Percentiles rank a stretch among this genome's conserved stretches.
These are phyloP conservation scores for Ceriagrion tenellum DNA, from an alignment of 2,888 invertebrate species.

Conservation along the genomic window DNA sequence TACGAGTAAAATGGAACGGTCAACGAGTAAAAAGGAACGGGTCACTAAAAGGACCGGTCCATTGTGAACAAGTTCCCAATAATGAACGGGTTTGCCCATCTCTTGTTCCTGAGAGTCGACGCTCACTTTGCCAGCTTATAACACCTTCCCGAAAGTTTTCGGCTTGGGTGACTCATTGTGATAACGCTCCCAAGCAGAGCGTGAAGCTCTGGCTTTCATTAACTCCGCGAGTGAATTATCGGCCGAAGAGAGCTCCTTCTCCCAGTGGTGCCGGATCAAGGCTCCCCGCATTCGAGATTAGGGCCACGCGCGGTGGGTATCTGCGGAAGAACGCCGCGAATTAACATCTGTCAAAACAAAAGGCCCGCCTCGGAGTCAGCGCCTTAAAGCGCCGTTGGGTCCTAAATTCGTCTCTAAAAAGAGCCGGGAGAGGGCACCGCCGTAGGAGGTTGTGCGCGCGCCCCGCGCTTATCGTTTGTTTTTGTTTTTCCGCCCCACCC, in stretches of 20 bases:
- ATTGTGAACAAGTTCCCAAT: too few relatives aligned
- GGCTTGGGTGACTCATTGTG: neutral
- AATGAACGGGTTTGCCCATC: too few relatives aligned
- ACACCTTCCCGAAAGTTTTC: too few relatives aligned
- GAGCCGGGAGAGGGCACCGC: neutral
- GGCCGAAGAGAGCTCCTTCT: neutral
- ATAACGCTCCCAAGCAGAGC: neutral
- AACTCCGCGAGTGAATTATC: slow-evolving; percentile 30
- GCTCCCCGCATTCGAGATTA: neutral
- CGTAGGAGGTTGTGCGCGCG: neutral
- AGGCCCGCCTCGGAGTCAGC: neutral
- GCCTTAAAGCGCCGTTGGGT: neutral
- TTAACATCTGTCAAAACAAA: slow-evolving; percentile 60
- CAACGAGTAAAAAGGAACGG: too few relatives aligned
- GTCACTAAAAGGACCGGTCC: too few relatives aligned
- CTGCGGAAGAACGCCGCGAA: slow-evolving; percentile 31
- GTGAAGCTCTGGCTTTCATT: neutral
- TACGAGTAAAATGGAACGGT: too few relatives aligned
- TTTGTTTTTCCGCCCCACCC: neutral
- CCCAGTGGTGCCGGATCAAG: neutral
- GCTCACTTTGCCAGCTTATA: too few relatives aligned
- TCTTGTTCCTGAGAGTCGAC: too few relatives aligned
- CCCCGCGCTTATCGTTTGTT: slow-evolving; percentile 7
- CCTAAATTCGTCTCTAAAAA: slow-evolving; percentile 37
- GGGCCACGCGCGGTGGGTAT: neutral